Evolutionary conservation across 2,113 vertebrate species (phyloP).

Genomic region (Aepyceros melampus): DNA sequence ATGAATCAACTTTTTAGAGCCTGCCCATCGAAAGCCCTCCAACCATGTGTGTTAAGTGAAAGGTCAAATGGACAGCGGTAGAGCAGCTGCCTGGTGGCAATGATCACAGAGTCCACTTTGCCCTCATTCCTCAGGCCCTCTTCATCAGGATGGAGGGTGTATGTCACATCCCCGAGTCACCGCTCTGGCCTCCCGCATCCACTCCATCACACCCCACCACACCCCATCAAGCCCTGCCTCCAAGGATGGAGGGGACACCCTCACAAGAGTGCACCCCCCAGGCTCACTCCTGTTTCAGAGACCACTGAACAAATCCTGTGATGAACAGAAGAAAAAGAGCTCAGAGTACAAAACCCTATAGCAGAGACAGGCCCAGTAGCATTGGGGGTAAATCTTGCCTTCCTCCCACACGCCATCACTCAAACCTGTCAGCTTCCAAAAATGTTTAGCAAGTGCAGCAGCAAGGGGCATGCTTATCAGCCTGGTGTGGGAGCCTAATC

Average conservation of each 20-base stretch:
- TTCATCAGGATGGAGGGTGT: neutral
- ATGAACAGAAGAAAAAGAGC: neutral
- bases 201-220: neutral
- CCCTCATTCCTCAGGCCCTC: conserved; percentile 28
- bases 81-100: neutral
- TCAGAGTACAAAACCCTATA: neutral
- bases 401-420: conserved; percentile 66
- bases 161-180: conserved; percentile 33
- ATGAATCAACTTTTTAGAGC: conserved; percentile 32
- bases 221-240: neutral
- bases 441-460: conserved; percentile 64
- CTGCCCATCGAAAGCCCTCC: neutral
- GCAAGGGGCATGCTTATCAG: conserved; percentile 53
- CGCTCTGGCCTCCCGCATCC: neutral
- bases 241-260: neutral
- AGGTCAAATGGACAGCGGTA: neutral
- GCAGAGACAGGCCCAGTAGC: neutral
- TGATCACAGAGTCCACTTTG: neutral
- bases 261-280: neutral
- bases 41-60: neutral
- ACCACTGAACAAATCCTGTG: neutral
- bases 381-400: conserved; percentile 33
- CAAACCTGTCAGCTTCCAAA: conserved; percentile 70
- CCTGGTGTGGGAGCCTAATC: conserved; percentile 32
- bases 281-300: neutral